A percentile compares a stretch with the other conserved stretches of the same genome.
Evolutionary conservation across 2,113 vertebrate species (phyloP).

Genomic region (Stictonetta naevosa): DNA sequence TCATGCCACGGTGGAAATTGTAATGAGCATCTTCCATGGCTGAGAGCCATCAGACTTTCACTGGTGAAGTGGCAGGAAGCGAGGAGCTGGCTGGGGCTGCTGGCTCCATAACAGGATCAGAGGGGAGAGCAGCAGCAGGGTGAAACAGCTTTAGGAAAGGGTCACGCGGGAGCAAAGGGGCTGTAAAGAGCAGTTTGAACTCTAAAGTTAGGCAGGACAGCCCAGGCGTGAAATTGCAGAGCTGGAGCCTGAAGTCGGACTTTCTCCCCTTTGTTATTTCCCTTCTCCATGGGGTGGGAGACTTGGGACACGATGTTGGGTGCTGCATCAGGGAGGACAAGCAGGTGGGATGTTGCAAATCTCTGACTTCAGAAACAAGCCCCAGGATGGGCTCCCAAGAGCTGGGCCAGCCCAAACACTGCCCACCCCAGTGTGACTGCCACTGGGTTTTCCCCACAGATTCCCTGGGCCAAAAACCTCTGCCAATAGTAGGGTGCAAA

Average conservation of each 20-base stretch:
- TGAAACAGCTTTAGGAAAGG: neutral
- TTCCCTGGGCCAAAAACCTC: neutral
- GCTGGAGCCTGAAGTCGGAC: neutral
- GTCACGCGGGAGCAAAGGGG: neutral
- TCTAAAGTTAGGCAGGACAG: neutral
- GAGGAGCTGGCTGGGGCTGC: neutral
- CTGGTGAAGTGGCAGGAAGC: neutral
- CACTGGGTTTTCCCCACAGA: neutral
- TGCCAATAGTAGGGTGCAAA: neutral
- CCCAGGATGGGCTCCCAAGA: neutral
- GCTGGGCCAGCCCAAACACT: neutral
- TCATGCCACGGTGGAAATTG: accelerated
- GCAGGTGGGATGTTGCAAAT: neutral
- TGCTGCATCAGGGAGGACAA: neutral
- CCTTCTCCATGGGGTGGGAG: neutral
- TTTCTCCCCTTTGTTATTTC: neutral
- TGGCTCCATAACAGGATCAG: neutral
- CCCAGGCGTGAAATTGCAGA: neutral
- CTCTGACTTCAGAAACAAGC: neutral
- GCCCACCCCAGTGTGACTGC: neutral
- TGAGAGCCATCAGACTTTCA: neutral
- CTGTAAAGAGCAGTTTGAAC: neutral
- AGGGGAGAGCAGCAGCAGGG: neutral
- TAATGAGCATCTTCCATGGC: neutral
- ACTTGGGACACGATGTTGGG: neutral